phyloP scores from a whole-genome alignment of 1,140 invertebrate species.

The Lepidostoma basale region DNA sequence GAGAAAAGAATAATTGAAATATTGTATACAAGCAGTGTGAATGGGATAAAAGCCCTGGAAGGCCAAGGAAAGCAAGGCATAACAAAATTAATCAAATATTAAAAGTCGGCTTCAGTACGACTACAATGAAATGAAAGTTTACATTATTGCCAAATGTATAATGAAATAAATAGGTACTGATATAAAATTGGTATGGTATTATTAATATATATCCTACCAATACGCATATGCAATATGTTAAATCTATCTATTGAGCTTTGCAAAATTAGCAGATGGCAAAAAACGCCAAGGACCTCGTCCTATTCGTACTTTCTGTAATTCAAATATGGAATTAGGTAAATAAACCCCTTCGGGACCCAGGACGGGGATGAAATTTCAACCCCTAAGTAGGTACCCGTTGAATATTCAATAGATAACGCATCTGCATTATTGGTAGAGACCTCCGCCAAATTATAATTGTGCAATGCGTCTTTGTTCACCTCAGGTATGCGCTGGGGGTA shows the following conservation, averaged over 20 bases:
- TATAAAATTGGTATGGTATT: too few species aligned
- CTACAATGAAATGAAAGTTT: too few species aligned
- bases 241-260: conserved; percentile 35
- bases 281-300: conserved; percentile 32
- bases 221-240: too few species aligned
- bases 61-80: too few species aligned
- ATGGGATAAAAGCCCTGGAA: too few species aligned
- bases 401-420: conserved; percentile 45
- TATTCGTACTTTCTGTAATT: conserved; percentile 40
- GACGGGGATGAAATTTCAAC: conserved; percentile 42
- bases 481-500: conserved; percentile 33
- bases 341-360: conserved; percentile 34
- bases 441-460: conserved; percentile 44
- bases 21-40: too few species aligned
- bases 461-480: conserved; percentile 36
- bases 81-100: too few species aligned
- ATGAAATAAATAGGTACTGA: too few species aligned
- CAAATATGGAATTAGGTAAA: conserved; percentile 46
- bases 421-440: conserved; percentile 42
- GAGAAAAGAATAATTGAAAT: too few species aligned
- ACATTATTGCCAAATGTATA: too few species aligned
- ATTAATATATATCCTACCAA: too few species aligned
- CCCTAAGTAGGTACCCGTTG: conserved; percentile 36
- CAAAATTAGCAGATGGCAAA: conserved; percentile 46
- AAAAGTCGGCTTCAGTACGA: too few species aligned